Evolutionary conservation across 2,797 vertebrate genomes (phyloP), one percentile per base, ranked within the genome.

Genomic region (Pipistrellus nathusii): DNA sequence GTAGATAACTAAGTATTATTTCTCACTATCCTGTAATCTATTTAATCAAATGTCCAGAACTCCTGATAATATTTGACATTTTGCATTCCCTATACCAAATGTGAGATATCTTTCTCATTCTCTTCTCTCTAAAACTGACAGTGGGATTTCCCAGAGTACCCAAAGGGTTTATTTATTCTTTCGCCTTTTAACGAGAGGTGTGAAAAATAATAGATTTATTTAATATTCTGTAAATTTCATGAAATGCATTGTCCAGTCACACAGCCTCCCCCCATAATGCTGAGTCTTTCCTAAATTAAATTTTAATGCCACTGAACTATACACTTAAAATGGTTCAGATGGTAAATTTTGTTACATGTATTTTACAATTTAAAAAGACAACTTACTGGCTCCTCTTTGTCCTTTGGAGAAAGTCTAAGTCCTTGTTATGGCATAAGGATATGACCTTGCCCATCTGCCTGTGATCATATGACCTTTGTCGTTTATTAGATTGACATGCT

Each of bases 321-420:
- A 68, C 35, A 77, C 46, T 77, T 23, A 53, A 66, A 77, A 77
- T 68, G 27, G 20, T 48, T 66, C 48, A 66, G 12, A 66, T 66
- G 30, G 41, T 32, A 66, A 83, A 38, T 78, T 77, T 77, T 68
- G 18, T 41, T 55, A 17, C 41, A 8, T 38, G 46, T 68, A 78
- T 77, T 78, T 78, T 78, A 88, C 27, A 88, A 53, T 88, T 68
- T 41, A 53, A 53, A 53, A 66, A 77, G 8, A 77, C 21, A 68
- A 17, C 41, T 57, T 59, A 73, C 64, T 84, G 32, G 35, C 27
- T 80, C 53, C 27, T 84, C 32, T 51, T 44, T 51, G 6, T 76
- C 53, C 72, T 77, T 27, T n/a, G 30, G 21, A 76, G 71, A 68
- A 93, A 84, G 32, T 59, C 85, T 46, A 84, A 88, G 51, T 77